Evolutionary conservation across 2,888 invertebrate genomes (phyloP), one percentile per base, ranked within the genome.

Genomic region (Phytoseiulus persimilis): DNA sequence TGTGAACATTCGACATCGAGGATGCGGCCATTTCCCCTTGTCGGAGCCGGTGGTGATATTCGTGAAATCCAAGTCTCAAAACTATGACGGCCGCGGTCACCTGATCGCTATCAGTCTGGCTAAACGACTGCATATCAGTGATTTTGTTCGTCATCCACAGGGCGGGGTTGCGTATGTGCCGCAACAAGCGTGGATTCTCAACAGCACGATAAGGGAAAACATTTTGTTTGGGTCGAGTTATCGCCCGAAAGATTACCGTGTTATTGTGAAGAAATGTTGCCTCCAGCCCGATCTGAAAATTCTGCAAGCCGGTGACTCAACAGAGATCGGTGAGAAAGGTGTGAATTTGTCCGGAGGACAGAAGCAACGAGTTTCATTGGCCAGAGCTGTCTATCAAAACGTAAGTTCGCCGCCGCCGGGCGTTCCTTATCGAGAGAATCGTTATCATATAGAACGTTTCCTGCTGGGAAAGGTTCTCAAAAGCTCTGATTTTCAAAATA

Each of bases 321-420:
- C 99, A 0, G 99, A 99, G 94, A 99, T 99, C 91, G 99, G 99
- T 90, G 99, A 99, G 93, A 99, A 98, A 93, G 96, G 96, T 93
- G 95, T 96, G 90, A 96, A 96, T 92, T 93, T 96, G 91, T 96
- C 96, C 28, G 98, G 98, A 31, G 98, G 98, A 6, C 98, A 93
- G 96, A 92, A 98, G 96, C 93, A 97, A 96, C 94, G 98, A 91
- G 96, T 98, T 83, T 96, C 96, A 90, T 93, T 98, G 91, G 98
- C 98, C 0, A 94, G 98, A 91, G 97, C 98, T 0, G 97, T 97
- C 0, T 98, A 98, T 93, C 95, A 95, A 92, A 95, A 97, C 93
- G 87, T 87, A 18, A 87, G 87, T 84, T 5, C 1, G 84, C 28
- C 32, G 87, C 5, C 28, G 14, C 23, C 18, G 23, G 5, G 33